These are phyloP conservation scores for Notiomystis cincta DNA, from an alignment of 2,113 vertebrate species.

Conservation along the genomic window DNA sequence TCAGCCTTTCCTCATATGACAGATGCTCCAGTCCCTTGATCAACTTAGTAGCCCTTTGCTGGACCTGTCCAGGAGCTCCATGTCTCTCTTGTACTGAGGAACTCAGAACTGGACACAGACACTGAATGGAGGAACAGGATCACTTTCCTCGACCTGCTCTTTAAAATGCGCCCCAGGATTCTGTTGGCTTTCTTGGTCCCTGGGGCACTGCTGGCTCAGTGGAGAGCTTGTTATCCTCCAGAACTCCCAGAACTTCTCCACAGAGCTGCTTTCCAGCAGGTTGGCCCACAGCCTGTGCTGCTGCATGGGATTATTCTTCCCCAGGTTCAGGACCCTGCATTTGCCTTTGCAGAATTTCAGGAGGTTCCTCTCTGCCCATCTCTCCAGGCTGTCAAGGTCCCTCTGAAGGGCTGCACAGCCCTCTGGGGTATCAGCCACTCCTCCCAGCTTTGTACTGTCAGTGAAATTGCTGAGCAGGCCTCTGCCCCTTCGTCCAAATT, in stretches of 20 bases:
- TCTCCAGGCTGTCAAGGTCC: not conserved
- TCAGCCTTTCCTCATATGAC: not conserved
- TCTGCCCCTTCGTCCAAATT: not conserved
- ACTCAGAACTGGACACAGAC: not conserved
- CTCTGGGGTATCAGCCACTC: not conserved
- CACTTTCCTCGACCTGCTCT: not conserved
- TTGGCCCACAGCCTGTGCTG: not conserved
- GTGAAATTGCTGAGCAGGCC: not conserved
- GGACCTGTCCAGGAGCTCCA: fast-evolving
- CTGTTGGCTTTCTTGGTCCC: no score
- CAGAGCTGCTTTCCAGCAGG: not conserved
- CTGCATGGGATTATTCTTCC: not conserved
- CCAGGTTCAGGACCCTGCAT: not conserved
- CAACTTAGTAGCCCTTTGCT: not conserved
- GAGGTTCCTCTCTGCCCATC: not conserved
- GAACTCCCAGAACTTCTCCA: fast-evolving
- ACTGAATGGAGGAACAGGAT: not conserved
- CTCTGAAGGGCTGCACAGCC: not conserved
- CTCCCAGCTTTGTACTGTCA: not conserved
- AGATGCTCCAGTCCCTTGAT: not conserved
- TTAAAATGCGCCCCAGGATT: not conserved
- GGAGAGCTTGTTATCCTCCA: not conserved
- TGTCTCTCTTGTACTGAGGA: not conserved
- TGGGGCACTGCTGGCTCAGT: not conserved
- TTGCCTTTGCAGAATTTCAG: not conserved